phyloP scores from a whole-genome alignment of 2,888 invertebrate genomes.

The Andricus curvator region DNA sequence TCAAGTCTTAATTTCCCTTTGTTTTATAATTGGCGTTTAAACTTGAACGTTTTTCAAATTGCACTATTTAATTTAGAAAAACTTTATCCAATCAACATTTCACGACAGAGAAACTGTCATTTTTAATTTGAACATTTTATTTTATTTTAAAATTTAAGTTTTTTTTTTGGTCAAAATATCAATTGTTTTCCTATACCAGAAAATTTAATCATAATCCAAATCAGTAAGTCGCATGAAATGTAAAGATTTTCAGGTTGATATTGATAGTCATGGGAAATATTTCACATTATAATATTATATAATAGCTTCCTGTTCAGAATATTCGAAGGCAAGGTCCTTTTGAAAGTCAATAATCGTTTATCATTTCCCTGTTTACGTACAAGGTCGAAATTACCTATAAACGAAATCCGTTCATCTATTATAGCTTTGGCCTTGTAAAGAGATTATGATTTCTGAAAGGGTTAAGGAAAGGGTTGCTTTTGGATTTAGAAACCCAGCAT shows the following conservation, averaged over 20 bases:
- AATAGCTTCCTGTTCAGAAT: neutral
- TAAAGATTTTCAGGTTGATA: neutral
- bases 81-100: too few species aligned
- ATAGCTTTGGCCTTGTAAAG: conserved; percentile 30
- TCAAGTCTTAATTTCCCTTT: too few species aligned
- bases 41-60: too few species aligned
- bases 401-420: conserved; percentile 28
- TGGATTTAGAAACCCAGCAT: neutral
- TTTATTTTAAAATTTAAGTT: too few species aligned
- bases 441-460: conserved; percentile 32
- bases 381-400: conserved; percentile 34
- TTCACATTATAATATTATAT: neutral
- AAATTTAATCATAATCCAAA: too few species aligned
- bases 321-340: neutral
- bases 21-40: too few species aligned
- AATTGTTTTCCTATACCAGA: too few species aligned
- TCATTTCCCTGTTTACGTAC: conserved; percentile 1
- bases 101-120: too few species aligned
- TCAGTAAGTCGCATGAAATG: neutral
- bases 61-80: too few species aligned
- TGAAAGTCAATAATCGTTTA: conserved; percentile 31
- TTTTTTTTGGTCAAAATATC: too few species aligned
- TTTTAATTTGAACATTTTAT: too few species aligned
- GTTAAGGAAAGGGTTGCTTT: conserved; percentile 12
- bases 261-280: neutral